phyloP scores from a whole-genome alignment of 2,113 vertebrate species.

The Mastomys natalensis region DNA sequence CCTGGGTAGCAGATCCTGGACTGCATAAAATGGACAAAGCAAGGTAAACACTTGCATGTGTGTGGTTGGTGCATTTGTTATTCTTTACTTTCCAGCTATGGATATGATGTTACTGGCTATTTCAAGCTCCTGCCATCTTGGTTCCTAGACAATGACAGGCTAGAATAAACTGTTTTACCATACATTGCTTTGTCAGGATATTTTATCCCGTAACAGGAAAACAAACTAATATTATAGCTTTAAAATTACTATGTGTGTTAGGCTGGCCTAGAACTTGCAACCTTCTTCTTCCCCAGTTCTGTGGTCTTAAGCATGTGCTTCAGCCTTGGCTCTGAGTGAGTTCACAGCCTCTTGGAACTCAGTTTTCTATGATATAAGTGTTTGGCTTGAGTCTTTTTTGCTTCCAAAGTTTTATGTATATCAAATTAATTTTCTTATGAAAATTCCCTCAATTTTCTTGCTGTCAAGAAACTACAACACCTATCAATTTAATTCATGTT shows the following conservation, averaged over 20 bases:
- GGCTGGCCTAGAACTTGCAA: not conserved
- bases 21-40: not conserved
- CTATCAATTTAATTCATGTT: not conserved
- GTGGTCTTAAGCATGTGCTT: not conserved
- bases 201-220: not conserved
- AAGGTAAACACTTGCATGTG: too few relatives aligned
- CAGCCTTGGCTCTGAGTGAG: not conserved
- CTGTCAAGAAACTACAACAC: not conserved
- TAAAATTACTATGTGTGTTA: not conserved
- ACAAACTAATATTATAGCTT: not conserved
- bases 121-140: not conserved
- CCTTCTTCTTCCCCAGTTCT: not conserved
- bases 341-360: not conserved
- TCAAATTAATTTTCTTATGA: slow-evolving; percentile 30
- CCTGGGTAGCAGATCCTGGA: not conserved
- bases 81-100: too few relatives aligned
- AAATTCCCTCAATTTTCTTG: slow-evolving; percentile 1
- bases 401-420: not conserved
- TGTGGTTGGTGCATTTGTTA: rapidly evolving
- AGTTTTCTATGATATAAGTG: not conserved
- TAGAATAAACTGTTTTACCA: not conserved
- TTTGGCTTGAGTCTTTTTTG: not conserved
- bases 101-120: not conserved
- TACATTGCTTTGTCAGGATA: not conserved
- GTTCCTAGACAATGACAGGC: too few relatives aligned